These are phyloP conservation scores for Colletes latitarsis DNA, from an alignment of 1,140 invertebrate genomes.

Conservation along the genomic window DNA sequence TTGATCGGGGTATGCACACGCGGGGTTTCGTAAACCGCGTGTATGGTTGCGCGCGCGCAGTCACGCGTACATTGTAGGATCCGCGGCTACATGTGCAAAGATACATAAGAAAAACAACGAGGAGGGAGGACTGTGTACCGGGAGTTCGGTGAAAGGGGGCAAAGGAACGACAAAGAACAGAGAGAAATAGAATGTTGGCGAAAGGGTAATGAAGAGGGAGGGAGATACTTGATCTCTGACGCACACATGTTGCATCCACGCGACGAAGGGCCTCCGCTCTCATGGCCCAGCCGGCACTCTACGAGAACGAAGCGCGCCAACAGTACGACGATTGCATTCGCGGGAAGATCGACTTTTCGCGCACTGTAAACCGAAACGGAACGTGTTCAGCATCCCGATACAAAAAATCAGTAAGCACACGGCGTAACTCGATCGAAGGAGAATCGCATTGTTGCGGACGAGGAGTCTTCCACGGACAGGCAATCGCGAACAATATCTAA, in stretches of 20 bases:
- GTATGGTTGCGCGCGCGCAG: neutral
- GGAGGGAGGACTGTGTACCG: slow-evolving; percentile 2
- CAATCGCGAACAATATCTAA: neutral
- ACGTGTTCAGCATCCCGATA: slow-evolving; percentile 25
- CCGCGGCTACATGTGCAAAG: slow-evolving; percentile 18
- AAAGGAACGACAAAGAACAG: slow-evolving; percentile 11
- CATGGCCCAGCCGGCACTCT: slow-evolving; percentile 38
- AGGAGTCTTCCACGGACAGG: neutral
- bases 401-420: slow-evolving; percentile 10
- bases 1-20: neutral
- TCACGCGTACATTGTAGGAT: slow-evolving; percentile 8
- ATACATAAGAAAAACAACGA: slow-evolving; percentile 15
- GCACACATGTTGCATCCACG: slow-evolving; percentile 73
- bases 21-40: slow-evolving; percentile 25
- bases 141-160: slow-evolving; percentile 40
- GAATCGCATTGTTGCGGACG: slow-evolving; percentile 5
- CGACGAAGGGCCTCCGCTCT: slow-evolving; percentile 43
- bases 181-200: neutral
- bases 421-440: neutral
- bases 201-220: slow-evolving; percentile 9
- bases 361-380: neutral
- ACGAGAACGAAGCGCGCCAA: slow-evolving; percentile 30
- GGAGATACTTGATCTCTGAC: slow-evolving; percentile 76
- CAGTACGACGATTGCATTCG: slow-evolving; percentile 36
- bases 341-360: slow-evolving; percentile 39